Evolutionary conservation across 2,888 invertebrate species (phyloP).

Genomic region (Drosophila setosimentum): DNA sequence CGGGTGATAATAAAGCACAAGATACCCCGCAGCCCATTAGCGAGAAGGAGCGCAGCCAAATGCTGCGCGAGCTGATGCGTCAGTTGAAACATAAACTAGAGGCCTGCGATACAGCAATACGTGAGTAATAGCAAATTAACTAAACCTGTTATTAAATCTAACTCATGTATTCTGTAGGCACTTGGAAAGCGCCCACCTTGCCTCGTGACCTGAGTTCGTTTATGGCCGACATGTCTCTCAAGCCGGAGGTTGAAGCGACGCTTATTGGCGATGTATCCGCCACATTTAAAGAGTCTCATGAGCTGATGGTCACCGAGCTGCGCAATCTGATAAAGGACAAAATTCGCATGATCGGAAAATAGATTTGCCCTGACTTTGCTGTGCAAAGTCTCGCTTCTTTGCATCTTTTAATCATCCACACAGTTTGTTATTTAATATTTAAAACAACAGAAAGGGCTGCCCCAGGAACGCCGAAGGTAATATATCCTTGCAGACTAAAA

Average conservation of each 20-base stretch:
- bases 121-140: slow-evolving; percentile 63
- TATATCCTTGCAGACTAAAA: not conserved
- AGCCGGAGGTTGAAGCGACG: slow-evolving; percentile 83
- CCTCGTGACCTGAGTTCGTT: slow-evolving; percentile 82
- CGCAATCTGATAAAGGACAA: slow-evolving; percentile 84
- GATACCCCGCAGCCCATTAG: slow-evolving; percentile 67
- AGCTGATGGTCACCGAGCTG: slow-evolving; percentile 82
- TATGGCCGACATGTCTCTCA: slow-evolving; percentile 85
- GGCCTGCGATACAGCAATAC: slow-evolving; percentile 81
- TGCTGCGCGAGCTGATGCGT: slow-evolving; percentile 83
- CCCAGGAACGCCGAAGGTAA: not conserved
- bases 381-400: slow-evolving; percentile 59
- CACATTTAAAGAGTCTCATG: slow-evolving; percentile 84
- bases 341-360: slow-evolving; percentile 84
- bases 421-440: slow-evolving; percentile 79
- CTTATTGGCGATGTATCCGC: slow-evolving; percentile 83
- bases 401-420: slow-evolving; percentile 37
- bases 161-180: slow-evolving; percentile 54
- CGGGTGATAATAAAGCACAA: slow-evolving; percentile 58
- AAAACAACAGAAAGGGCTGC: slow-evolving; percentile 34
- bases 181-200: slow-evolving; percentile 82
- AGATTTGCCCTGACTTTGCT: slow-evolving; percentile 60
- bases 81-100: slow-evolving; percentile 83
- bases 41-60: slow-evolving; percentile 83
- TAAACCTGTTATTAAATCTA: not conserved